Base-by-base conservation (phyloP, 2,113 vertebrate species). In the Melanerpes aurifrons region DNA sequence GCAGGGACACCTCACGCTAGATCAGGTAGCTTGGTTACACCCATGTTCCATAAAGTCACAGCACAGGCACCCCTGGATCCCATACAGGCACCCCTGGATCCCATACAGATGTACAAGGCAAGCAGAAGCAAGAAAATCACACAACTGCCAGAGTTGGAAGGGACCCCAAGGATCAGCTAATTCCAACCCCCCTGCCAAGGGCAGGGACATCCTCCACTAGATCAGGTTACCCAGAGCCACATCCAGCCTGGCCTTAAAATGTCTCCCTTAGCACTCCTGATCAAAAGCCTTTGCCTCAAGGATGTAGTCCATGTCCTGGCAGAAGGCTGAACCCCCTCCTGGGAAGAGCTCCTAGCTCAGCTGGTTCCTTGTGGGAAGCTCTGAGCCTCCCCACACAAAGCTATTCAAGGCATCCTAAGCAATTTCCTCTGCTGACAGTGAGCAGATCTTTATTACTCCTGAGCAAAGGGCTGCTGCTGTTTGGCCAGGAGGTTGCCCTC, bases 1-100 rank as follows among this genome's bases (percentile, higher is more conserved):
- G 40, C 40, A 40, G 40, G 40, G 40, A 40, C 40, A 10, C 40
- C 40, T 40, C 40, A 40, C 40, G 5, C 40, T 40, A 12, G 40
- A 12, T 40, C 40, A 40, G 40, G 40, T 10, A 29, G 37, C 70
- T 32, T 61, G 45, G 56, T 5, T 37, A 50, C 54, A 45, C 16
- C 22, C 59, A 20, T 2, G 0, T 4, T 40, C 43, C 69, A 35
- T 6, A 0, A 26, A 8, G 12, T 2, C 53, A 8, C 82, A 45
- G 37, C 12, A 48, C 40, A 54, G 54, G 5, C 3, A 25, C 25
- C 3, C 31, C 32, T 4, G 58, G 20, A 4, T 47, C 78, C 59
- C 9, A 21, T 2, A 31, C 28, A 62, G 22, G 17, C 15, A 6
- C 43, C 43, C 43, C 43, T 43, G 43, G 20, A 4, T 47, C 82